Evolutionary conservation across 2,797 vertebrate genomes (phyloP), one percentile per base, ranked within the genome.

Genomic region (Gephyroberyx darwinii): DNA sequence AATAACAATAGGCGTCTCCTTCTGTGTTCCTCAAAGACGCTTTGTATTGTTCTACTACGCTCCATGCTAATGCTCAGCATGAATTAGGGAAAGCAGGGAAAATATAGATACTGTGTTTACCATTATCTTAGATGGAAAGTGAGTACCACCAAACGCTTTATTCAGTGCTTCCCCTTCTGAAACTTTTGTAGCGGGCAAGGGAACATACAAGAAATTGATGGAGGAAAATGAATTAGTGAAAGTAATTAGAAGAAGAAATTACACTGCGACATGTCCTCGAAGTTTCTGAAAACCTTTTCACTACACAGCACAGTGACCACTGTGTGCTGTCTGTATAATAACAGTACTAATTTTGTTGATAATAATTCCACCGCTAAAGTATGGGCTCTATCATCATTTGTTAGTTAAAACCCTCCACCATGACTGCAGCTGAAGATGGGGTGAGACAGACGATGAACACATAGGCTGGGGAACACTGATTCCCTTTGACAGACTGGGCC

Each of bases 401-500:
- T 26, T 12, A 74, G 74, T 83, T 82, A 88, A 88, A 88, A 80
- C 69, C 61, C 78, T 71, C 56, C 62, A 65, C 71, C 65, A 16
- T 45, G 62, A 82, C 59, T 74, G 75, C 74, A 74, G 81, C 83
- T 74, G 65, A 61, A 80, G 86, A 90, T 69, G 51, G 72, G 70
- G 70, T 78, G 85, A 87, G 82, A 77, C 83, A 84, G 82, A 78
- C 61, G 10, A 76, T n/a, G 78, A 55, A 45, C 83, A 80, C 8
- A 57, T 61, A 86, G 81, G 83, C 88, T 80, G 80, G 84, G 83
- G 87, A 83, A 72, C 81, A 39, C 82, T 85, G 88, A 92, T 91
- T 94, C 86, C 87, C 85, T 91, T 81, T 70, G 80, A 91, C 90
- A 91, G 91, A 89, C 90, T 74, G 81, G 83, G 74, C 78, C 87